A percentile compares a stretch with the other conserved stretches of the same genome.
Evolutionary conservation across 2,797 vertebrate genomes (phyloP).

Genomic region (Emydoidea blandingii): DNA sequence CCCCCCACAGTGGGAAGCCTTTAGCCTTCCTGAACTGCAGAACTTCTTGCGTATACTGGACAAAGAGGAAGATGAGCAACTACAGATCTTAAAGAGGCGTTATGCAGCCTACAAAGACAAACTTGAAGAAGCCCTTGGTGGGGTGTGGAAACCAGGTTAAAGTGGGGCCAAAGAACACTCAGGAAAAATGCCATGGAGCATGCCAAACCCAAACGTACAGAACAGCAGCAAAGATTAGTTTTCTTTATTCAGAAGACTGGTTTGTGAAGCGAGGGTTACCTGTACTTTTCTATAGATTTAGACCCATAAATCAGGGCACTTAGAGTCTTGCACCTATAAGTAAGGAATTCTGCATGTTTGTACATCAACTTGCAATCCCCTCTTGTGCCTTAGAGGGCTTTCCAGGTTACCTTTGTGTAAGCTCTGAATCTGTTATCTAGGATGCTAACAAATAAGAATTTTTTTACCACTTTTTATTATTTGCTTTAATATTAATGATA

Average conservation of each 20-base stretch:
- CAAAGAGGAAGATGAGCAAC: slow-evolving; percentile 94
- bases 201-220: slow-evolving; percentile 51
- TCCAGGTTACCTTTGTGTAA: slow-evolving; percentile 65
- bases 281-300: slow-evolving; percentile 64
- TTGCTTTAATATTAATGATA: slow-evolving; percentile 70
- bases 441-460: slow-evolving; percentile 63
- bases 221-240: slow-evolving; percentile 63
- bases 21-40: slow-evolving; percentile 93
- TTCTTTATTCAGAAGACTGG: slow-evolving; percentile 67
- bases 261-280: slow-evolving; percentile 62
- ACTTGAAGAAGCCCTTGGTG: slow-evolving; percentile 91
- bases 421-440: slow-evolving; percentile 70
- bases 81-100: slow-evolving; percentile 84
- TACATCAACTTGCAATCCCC: slow-evolving; percentile 59
- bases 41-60: slow-evolving; percentile 97
- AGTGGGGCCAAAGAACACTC: slow-evolving; percentile 42
- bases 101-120: slow-evolving; percentile 88
- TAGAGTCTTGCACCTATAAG: slow-evolving; percentile 52
- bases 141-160: slow-evolving; percentile 81
- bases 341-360: slow-evolving; percentile 64
- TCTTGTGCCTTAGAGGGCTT: slow-evolving; percentile 39
- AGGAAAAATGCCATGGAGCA: slow-evolving; percentile 57
- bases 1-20: slow-evolving; percentile 95
- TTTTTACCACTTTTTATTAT: slow-evolving; percentile 64
- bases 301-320: slow-evolving; percentile 59